Evolutionary conservation across 2,797 vertebrate genomes (phyloP).

Genomic region (Malurus leucopterus): DNA sequence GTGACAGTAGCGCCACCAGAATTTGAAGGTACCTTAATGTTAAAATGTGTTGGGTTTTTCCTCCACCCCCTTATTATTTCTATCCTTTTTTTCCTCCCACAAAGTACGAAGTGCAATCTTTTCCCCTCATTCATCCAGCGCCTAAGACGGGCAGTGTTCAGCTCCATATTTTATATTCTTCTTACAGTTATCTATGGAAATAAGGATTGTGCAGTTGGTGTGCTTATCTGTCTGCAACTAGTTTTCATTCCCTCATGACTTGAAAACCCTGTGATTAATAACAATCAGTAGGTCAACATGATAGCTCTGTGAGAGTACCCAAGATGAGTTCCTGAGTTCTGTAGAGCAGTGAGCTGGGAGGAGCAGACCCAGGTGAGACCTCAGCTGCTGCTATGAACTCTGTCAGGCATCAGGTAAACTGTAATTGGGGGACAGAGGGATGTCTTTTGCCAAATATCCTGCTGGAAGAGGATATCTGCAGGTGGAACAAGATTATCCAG

Average conservation of each 20-base stretch:
- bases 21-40: not conserved
- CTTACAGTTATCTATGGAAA: not conserved
- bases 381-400: not conserved
- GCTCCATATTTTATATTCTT: not conserved
- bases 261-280: no score
- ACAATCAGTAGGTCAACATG: not conserved
- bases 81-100: not conserved
- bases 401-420: not conserved
- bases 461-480: not conserved
- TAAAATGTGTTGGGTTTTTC: not conserved
- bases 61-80: accelerated
- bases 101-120: not conserved
- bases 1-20: not conserved
- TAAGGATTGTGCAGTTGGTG: not conserved
- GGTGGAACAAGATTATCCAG: not conserved
- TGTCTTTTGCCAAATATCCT: not conserved
- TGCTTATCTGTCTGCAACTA: not conserved
- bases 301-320: not conserved
- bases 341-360: not conserved
- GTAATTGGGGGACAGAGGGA: accelerated
- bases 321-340: not conserved
- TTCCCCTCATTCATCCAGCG: accelerated
- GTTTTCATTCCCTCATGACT: not conserved
- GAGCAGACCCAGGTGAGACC: accelerated
- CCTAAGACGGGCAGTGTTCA: not conserved